Evolutionary conservation across 2,113 vertebrate genomes (phyloP).

Genomic region (Anarhynchus alexandrinus): DNA sequence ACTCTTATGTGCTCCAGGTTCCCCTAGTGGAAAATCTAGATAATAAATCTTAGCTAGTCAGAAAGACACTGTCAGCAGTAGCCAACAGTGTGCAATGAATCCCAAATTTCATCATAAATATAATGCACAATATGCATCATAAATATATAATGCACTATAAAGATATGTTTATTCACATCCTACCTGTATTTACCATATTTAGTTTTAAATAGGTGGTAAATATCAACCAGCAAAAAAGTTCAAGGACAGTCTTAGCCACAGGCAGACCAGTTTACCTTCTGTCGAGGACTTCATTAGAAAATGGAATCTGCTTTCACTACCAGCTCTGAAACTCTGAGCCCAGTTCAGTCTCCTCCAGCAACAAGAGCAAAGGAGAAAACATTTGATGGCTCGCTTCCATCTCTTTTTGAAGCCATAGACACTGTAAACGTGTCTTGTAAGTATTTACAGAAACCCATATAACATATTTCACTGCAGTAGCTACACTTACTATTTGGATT

Average conservation of each 20-base stretch:
- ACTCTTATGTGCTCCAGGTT: background rate
- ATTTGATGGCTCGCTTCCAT: background rate
- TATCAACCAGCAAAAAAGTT: background rate
- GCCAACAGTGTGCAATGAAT: background rate
- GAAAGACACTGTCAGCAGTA: background rate
- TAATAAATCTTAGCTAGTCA: background rate
- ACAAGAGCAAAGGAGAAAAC: background rate
- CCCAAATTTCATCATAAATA: background rate
- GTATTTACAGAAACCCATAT: background rate
- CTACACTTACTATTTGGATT: background rate
- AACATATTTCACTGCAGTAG: background rate
- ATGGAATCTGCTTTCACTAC: background rate
- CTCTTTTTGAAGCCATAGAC: background rate
- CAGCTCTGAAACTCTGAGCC: background rate
- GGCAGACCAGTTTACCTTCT: background rate
- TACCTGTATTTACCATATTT: background rate
- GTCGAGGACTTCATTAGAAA: background rate
- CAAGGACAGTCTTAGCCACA: background rate
- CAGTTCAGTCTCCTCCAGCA: constrained; percentile 3
- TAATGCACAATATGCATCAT: background rate
- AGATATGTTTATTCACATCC: background rate
- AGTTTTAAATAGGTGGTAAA: background rate
- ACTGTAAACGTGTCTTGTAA: background rate
- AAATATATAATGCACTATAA: background rate
- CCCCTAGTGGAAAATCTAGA: background rate